Evolutionary conservation across 2,113 vertebrate genomes (phyloP), one percentile per base, ranked within the genome.

Genomic region (Dolichallabes microphthalmus): DNA sequence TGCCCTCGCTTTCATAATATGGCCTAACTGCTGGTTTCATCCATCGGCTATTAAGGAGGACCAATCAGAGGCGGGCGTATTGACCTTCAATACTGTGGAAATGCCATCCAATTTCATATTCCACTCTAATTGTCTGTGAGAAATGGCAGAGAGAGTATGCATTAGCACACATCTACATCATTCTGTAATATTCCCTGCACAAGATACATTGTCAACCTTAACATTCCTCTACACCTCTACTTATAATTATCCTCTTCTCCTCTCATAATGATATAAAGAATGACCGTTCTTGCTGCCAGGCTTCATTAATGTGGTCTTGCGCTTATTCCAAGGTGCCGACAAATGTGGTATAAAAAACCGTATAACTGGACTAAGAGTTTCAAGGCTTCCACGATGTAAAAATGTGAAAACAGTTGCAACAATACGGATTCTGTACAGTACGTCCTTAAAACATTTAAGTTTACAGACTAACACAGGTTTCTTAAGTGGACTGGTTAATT

Each of bases 21-120:
- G 32, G 20, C 68, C 82, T 75, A 61, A 71, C 68, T 83, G 77
- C 61, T 78, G 83, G 66, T 78, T 85, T 87, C 81, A 85, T 71
- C 69, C 45, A 82, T 55, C 32, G 1, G 32, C 50, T 77, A 60
- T 78, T n/a, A 30, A 71, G 30, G 19, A 50, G 45, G 66, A 64
- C 79, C 76, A 75, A 60, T 58, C 32, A 15, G 69, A 50, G 15
- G n/a, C 52, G 32, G 58, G 17, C n/a, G 73, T 76, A 27, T 20
- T 63, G 83, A 88, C 87, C 82, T 87, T 66, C 20, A 73, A 15
- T 50, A 25, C 80, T 50, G 20, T 52, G 60, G 25, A 82, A 86
- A 86, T 30, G 85, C 32, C 80, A 68, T 35, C 71, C 80, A 82
- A 68, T 86, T 82, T 30, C 19, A 77, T 86, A 85, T 82, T 55